Base-by-base conservation (phyloP, 2,888 invertebrate species). In the Piscicola geometra region DNA sequence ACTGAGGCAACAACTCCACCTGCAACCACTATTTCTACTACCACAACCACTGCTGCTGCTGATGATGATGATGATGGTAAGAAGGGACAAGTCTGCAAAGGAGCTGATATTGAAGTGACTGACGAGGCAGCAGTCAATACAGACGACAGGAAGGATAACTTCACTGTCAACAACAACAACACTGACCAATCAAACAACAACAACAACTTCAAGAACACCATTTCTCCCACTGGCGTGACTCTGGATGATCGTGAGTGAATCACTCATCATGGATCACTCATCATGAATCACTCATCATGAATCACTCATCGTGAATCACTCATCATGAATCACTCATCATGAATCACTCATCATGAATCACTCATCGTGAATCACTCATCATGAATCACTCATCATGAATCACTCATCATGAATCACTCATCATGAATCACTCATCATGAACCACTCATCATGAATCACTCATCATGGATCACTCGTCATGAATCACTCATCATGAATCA, bases 211-310 rank as follows among this genome's bases (percentile, higher is more conserved):
- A 41, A 41, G 41, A 41, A 15, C 15, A 5, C 60, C 60, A 56
- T 56, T n/a, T 30, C 35, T 25, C 64, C 60, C 1, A 73, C 73
- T 1, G 73, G 64, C 18, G 64, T 36, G 25, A 73, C 73, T 21
- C 21, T 64, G 15, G 73, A 73, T 33, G 73, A 73, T 35, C 73
- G 73, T 73, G n/a, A 73, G 73, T 71, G 15, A 18, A n/a, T 5
- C 35, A 5, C 35, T 1, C 41, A 15, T 41, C 41, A 9, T 41
- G 9, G 41, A 41, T 9, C 41, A 9, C 15, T 41, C 41, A 41
- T 41, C 41, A 9, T 41, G 9, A 41, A 41, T 41, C 41, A 15
- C 15, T n/a, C n/a, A n/a, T n/a, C n/a, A n/a, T n/a, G n/a, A n/a
- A n/a, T n/a, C n/a, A n/a, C n/a, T n/a, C n/a, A n/a, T n/a, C n/a